A percentile compares a stretch with the other conserved stretches of the same genome.
Evolutionary conservation across 2,113 vertebrate species (phyloP).

Genomic region (Microcebus lehilahytsara): DNA sequence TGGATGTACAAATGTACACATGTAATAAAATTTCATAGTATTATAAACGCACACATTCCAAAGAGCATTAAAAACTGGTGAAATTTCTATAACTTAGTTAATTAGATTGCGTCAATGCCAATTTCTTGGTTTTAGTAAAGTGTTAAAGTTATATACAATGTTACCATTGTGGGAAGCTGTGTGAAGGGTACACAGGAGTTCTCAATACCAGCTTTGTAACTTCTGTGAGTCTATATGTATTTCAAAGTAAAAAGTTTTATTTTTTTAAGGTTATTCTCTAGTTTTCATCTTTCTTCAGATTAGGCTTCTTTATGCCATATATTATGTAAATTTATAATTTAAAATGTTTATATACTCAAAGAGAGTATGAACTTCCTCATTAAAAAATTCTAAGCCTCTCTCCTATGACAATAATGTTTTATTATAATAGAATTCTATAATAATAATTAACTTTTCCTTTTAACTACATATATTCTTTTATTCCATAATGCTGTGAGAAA

Average conservation of each 20-base stretch:
- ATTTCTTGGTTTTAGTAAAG: not conserved
- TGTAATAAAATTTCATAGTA: not conserved
- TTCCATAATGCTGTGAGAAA: not conserved
- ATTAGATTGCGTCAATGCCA: not conserved
- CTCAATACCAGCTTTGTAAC: not conserved
- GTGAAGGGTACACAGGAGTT: not conserved
- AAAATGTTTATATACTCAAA: not conserved
- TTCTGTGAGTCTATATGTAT: not conserved
- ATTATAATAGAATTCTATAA: not conserved
- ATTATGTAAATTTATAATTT: not conserved
- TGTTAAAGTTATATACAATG: not conserved
- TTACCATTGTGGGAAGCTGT: not conserved
- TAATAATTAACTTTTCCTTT: not conserved
- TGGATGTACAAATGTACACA: not conserved
- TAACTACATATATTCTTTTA: not conserved
- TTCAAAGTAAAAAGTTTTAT: not conserved
- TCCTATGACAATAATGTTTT: not conserved
- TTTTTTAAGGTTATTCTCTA: not conserved
- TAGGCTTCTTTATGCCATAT: not conserved
- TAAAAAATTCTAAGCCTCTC: not conserved
- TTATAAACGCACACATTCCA: not conserved
- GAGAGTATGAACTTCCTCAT: not conserved
- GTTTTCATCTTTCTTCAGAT: not conserved
- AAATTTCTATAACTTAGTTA: not conserved
- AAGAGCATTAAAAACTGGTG: not conserved